Percentiles rank a stretch among this genome's conserved stretches.
phyloP scores from a whole-genome alignment of 2,797 vertebrate species.

The Caiman crocodilus region DNA sequence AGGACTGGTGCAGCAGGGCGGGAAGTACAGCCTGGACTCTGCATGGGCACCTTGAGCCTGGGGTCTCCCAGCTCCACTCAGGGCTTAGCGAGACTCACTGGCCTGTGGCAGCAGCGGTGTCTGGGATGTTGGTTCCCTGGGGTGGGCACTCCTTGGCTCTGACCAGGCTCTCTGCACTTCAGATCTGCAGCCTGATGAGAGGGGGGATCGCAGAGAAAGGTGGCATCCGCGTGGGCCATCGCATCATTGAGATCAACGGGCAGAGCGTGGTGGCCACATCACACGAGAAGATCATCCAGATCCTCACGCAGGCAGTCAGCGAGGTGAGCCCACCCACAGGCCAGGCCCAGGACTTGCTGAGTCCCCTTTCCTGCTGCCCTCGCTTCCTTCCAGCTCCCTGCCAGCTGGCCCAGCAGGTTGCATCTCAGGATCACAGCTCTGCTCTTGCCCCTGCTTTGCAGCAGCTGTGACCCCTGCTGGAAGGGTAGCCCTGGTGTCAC shows the following conservation, averaged over 20 bases:
- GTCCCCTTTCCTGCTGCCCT: too few species aligned
- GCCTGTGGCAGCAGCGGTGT: background rate
- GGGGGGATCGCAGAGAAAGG: slow-evolving; percentile 95
- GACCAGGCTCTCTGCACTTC: accelerated
- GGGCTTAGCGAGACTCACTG: background rate
- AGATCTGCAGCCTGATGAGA: slow-evolving; percentile 98
- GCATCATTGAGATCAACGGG: slow-evolving; percentile 97
- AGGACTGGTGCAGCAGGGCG: background rate
- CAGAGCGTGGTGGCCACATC: slow-evolving; percentile 95
- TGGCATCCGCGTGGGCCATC: slow-evolving; percentile 94
- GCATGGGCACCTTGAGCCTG: too few species aligned
- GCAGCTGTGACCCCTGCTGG: accelerated
- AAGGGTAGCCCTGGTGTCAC: accelerated
- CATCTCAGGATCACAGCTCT: too few species aligned
- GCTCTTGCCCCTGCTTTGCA: too few species aligned
- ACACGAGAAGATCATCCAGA: slow-evolving; percentile 93
- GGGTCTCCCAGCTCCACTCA: background rate
- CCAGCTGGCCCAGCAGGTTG: too few species aligned
- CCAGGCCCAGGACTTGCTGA: accelerated
- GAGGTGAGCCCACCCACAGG: slow-evolving; percentile 83
- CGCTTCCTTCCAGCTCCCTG: too few species aligned
- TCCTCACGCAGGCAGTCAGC: slow-evolving; percentile 88
- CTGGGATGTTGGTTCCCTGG: background rate
- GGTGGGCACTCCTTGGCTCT: background rate
- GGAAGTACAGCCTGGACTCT: background rate